Percentiles rank a stretch among this genome's conserved stretches.
Evolutionary conservation across 2,888 invertebrate species (phyloP).

Genomic region (Watsonalla cultraria): DNA sequence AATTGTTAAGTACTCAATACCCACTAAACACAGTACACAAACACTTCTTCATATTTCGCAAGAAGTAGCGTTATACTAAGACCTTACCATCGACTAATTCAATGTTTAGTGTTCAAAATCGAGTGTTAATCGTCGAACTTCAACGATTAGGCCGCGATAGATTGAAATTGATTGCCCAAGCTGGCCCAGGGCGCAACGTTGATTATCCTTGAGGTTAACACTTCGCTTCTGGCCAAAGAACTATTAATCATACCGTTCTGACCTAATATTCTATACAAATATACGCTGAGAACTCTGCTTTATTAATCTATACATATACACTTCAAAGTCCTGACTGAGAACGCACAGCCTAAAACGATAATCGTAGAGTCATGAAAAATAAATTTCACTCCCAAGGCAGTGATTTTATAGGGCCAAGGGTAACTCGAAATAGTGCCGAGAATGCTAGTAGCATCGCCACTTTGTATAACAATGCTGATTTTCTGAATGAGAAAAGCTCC

Average conservation of each 20-base stretch:
- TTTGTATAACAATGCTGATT: too few relatives aligned
- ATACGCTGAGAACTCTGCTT: background rate
- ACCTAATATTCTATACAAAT: background rate
- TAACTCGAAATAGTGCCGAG: too few relatives aligned
- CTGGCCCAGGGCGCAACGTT: slow-evolving; percentile 29
- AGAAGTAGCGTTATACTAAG: background rate
- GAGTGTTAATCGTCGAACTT: slow-evolving; percentile 64
- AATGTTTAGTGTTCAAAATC: slow-evolving; percentile 38
- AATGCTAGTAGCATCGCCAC: too few relatives aligned
- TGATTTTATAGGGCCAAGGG: too few relatives aligned
- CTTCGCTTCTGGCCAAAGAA: slow-evolving; percentile 8
- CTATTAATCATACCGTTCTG: background rate
- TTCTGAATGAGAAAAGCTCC: too few relatives aligned
- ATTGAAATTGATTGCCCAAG: slow-evolving; percentile 58
- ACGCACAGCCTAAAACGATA: too few relatives aligned
- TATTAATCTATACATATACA: background rate
- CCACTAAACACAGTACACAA: too few relatives aligned
- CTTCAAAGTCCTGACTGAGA: too few relatives aligned
- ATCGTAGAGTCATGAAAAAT: too few relatives aligned
- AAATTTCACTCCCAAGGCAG: too few relatives aligned
- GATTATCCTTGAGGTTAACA: slow-evolving; percentile 34
- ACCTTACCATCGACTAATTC: slow-evolving; percentile 7
- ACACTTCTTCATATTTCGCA: too few relatives aligned
- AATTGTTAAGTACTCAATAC: too few relatives aligned
- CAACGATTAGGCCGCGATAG: slow-evolving; percentile 54